Evolutionary conservation across 2,113 vertebrate species (phyloP).

Genomic region (Neoarius graeffei): DNA sequence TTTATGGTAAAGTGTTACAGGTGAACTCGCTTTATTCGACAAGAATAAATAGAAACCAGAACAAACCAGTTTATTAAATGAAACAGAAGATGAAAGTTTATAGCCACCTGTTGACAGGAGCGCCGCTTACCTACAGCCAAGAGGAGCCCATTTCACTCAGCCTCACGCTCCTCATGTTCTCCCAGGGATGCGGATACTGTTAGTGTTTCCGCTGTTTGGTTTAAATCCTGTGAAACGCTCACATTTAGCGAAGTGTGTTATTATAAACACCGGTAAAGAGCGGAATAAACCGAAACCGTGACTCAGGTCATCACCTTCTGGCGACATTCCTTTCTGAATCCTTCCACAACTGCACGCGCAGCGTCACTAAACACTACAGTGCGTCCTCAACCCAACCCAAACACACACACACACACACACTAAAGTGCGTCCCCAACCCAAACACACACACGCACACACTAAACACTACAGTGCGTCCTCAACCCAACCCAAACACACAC

Average conservation of each 20-base stretch:
- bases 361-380: neutral
- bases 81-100: too few species aligned
- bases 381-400: neutral
- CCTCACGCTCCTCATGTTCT: neutral
- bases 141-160: neutral
- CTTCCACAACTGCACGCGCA: neutral
- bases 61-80: neutral
- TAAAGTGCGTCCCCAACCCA: neutral
- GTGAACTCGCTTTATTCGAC: neutral
- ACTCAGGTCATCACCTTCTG: neutral
- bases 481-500: neutral
- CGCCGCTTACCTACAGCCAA: neutral
- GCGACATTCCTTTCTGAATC: neutral
- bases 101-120: neutral
- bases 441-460: neutral
- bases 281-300: constrained; percentile 4
- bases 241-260: neutral
- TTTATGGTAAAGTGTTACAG: neutral
- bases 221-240: neutral
- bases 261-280: neutral
- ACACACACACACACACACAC: neutral
- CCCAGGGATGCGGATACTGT: neutral
- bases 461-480: neutral
- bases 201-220: neutral
- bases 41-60: neutral